Percentiles rank a stretch among this genome's conserved stretches.
Evolutionary conservation across 2,113 vertebrate species (phyloP).

Genomic region (Anolis carolinensis): DNA sequence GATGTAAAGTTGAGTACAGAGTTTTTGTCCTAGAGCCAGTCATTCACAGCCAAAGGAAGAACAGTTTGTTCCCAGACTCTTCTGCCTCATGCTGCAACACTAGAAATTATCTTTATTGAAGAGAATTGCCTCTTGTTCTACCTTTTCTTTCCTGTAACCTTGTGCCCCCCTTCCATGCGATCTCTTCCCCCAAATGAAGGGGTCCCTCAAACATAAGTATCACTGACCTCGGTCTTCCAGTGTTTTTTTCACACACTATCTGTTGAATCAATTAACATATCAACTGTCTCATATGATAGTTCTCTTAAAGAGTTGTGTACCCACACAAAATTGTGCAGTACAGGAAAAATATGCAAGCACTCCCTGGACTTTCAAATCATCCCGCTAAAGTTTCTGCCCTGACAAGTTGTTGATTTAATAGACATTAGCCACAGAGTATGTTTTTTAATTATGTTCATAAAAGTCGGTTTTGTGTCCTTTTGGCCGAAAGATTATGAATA

Average conservation of each 20-base stretch:
- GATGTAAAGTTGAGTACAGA: not conserved
- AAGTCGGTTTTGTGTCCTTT: constrained; percentile 53
- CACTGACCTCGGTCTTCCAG: constrained; percentile 16
- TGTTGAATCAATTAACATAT: not conserved
- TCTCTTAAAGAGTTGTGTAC: not conserved
- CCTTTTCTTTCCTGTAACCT: not conserved
- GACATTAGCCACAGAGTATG: not conserved
- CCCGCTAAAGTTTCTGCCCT: constrained; percentile 37
- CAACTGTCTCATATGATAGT: constrained; percentile 32
- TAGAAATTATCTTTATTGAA: not conserved
- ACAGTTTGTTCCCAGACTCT: not conserved
- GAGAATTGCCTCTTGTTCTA: not conserved
- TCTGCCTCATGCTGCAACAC: not conserved
- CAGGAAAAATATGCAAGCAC: not conserved
- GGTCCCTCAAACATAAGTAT: not conserved
- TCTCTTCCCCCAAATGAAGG: not conserved
- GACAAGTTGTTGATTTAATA: constrained; percentile 35
- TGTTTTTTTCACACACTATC: constrained; percentile 31
- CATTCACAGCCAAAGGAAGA: not conserved
- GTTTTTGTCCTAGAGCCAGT: not conserved
- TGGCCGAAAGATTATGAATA: constrained; percentile 66
- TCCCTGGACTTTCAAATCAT: constrained; percentile 21
- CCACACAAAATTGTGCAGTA: not conserved
- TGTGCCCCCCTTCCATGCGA: not conserved
- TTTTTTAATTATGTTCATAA: constrained; percentile 37